Evolutionary conservation across 2,888 invertebrate species (phyloP).

Genomic region (Panzeria rudis): DNA sequence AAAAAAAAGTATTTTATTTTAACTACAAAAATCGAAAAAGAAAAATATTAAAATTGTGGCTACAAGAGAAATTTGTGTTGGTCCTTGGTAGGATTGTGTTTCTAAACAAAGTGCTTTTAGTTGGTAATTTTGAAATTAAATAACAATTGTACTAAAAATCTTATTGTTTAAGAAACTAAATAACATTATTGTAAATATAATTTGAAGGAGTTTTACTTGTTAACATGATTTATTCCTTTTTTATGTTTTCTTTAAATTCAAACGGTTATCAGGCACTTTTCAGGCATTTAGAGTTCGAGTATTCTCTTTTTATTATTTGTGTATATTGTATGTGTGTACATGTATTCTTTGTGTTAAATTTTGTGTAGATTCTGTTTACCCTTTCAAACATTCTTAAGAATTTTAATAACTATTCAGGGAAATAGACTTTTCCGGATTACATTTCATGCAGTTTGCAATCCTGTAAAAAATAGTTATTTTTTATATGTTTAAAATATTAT

Average conservation of each 20-base stretch:
- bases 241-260: constrained; percentile 65
- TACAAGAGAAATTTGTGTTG: constrained; percentile 15
- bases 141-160: constrained; percentile 34
- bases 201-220: constrained; percentile 44
- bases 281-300: constrained; percentile 66
- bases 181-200: constrained; percentile 31
- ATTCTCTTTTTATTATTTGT: constrained; percentile 32
- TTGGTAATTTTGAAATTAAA: constrained; percentile 36
- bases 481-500: constrained; percentile 12
- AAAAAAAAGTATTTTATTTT: background rate
- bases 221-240: constrained; percentile 48
- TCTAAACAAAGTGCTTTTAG: constrained; percentile 25
- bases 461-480: constrained; percentile 77
- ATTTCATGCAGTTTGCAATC: constrained; percentile 83
- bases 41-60: constrained; percentile 6
- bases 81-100: background rate
- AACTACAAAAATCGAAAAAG: constrained; percentile 1
- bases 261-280: constrained; percentile 74
- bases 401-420: constrained; percentile 80
- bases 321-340: constrained; percentile 10
- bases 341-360: constrained; percentile 6
- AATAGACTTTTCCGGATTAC: constrained; percentile 82
- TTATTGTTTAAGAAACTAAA: constrained; percentile 25
- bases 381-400: constrained; percentile 38
- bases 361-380: constrained; percentile 37